Base-by-base conservation (phyloP, 2,888 invertebrate species). In the Oligia strigilis region DNA sequence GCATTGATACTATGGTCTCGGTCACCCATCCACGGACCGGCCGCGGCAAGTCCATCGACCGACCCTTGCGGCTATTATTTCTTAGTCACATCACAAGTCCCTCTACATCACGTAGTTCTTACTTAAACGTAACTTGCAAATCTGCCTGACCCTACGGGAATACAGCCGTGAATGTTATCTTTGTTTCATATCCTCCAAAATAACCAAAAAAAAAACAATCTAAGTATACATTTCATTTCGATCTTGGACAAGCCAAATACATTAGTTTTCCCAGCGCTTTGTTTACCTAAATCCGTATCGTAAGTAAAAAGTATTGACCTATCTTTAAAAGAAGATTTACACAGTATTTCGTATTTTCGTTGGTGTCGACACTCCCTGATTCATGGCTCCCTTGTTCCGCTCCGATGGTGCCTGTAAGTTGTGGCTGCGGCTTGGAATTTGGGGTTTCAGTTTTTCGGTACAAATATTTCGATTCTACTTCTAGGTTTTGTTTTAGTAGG, bases 241-340 rank as follows among this genome's bases (percentile, higher is more conserved):
- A 2, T 36, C 9, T 43, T 52, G 9, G 11, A 29, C 17, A 60
- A 67, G 4, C 13, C 13, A 80, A 79, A 64, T 19, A 55, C 19
- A 64, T 52, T 17, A 49, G n/a, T 72, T 40, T 19, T 65, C 13
- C 11, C 23, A 49, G 8, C 4, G 36, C 43, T 60, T 66, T 76
- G 65, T 82, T 58, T 66, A 66, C 81, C 2, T 4, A 52, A 66
- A 4, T 43, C 17, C 4, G 43, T 17, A n/a, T 36, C 23, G 13
- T 43, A 46, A 36, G 52, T 80, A 46, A 76, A 76, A 82, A 76
- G 58, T n/a, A 43, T 66, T 55, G 52, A 43, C 70, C 46, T 60
- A 65, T 82, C 70, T 65, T 62, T 64, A 60, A 60, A 82, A 60
- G n/a, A 82, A 76, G 82, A 76, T 81, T 82, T 81, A 66, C 36